Evolutionary conservation across 2,797 vertebrate species (phyloP).

Genomic region (Cryptoprocta ferox): DNA sequence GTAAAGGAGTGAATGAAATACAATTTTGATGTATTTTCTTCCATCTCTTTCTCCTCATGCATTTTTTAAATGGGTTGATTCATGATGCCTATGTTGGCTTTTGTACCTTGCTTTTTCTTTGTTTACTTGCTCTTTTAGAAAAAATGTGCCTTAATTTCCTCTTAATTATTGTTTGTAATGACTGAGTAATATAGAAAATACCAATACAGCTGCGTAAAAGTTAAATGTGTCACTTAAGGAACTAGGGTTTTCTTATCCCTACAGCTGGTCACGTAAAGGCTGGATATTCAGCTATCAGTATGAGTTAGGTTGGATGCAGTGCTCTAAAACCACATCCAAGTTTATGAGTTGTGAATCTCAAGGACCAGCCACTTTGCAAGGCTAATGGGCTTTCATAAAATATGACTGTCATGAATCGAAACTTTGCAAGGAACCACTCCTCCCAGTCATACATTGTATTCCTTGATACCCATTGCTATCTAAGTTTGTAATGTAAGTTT

Average conservation of each 20-base stretch:
- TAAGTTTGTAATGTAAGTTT: constrained; percentile 13
- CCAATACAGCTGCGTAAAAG: background rate
- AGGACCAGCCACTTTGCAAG: background rate
- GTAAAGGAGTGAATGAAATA: background rate
- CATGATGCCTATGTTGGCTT: background rate
- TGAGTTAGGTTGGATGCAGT: background rate
- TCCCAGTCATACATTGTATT: background rate
- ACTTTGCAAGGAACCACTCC: background rate
- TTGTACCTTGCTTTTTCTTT: background rate
- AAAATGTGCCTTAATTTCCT: background rate
- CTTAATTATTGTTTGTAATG: background rate
- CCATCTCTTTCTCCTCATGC: background rate
- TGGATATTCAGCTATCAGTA: background rate
- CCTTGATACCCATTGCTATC: background rate
- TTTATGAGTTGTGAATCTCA: background rate
- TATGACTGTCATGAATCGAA: background rate
- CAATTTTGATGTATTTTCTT: constrained; percentile 23
- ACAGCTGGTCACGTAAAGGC: background rate
- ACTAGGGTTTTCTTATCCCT: background rate
- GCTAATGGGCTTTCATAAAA: background rate
- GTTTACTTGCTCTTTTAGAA: background rate
- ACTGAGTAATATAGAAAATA: background rate
- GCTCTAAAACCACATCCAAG: background rate
- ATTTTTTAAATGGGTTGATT: background rate
- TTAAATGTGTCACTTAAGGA: background rate